Percentiles rank a stretch among this genome's conserved stretches.
phyloP scores from a whole-genome alignment of 2,113 vertebrate genomes.

The Heterochromis multidens region DNA sequence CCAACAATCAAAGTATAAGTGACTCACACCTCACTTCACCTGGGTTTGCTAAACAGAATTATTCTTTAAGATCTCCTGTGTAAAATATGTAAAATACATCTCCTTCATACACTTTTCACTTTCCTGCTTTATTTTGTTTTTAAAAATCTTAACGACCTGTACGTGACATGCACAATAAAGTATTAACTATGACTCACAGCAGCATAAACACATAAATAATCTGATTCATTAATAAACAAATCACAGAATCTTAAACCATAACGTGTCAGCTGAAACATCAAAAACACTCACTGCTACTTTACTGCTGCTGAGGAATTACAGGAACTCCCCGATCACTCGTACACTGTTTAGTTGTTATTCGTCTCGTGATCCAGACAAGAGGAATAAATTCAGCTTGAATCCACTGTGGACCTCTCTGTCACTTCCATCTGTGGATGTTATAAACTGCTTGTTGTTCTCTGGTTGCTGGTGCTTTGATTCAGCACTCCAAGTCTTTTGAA shows the following conservation, averaged over 20 bases:
- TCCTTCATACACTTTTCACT: background rate
- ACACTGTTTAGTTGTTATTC: background rate
- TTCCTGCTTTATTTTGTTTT: background rate
- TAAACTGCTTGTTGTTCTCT: conserved; percentile 1
- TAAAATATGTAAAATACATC: background rate
- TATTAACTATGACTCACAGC: background rate
- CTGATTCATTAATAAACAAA: background rate
- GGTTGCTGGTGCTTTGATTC: conserved; percentile 14
- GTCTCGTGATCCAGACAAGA: background rate
- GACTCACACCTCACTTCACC: background rate
- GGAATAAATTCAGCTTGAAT: background rate
- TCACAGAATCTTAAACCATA: background rate
- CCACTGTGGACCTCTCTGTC: background rate
- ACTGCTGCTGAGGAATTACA: background rate
- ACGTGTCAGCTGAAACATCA: background rate
- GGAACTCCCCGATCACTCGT: background rate
- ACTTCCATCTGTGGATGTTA: background rate
- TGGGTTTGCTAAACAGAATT: background rate
- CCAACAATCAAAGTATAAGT: background rate
- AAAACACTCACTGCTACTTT: background rate
- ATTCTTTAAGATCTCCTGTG: background rate
- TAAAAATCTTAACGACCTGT: background rate
- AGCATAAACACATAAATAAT: background rate
- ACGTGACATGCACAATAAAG: background rate
- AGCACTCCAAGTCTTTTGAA: background rate